Base-by-base conservation (phyloP, 2,113 vertebrate genomes). In the Rana temporaria region DNA sequence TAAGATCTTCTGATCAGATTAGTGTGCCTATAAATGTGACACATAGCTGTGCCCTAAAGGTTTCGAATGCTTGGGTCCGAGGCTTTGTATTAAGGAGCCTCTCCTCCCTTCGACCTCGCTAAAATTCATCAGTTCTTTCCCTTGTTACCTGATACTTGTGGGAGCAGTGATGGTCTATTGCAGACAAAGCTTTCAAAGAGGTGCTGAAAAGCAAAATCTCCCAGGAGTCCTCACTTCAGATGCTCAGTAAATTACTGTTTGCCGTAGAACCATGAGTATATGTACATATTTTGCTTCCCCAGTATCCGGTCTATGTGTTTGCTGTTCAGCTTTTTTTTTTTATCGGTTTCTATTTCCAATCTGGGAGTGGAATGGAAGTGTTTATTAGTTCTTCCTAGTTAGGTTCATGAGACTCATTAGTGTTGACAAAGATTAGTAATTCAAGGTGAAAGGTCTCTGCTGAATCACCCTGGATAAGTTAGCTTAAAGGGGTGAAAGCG, bases 81-180 rank as follows among this genome's bases (percentile, higher is more conserved):
- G 84, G 73, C 89, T 93, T 93, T 92, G 90, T 92, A 84, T 89
- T 87, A 65, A 81, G 82, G 42, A 70, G 85, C 76, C 83, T 85
- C 80, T 83, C 86, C 86, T 84, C 87, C 86, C 82, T 84, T 89
- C 90, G 87, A 88, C 82, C 89, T 87, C 87, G 86, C 87, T 90
- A 86, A 81, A 84, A 85, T 71, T 89, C 87, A 86, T 87, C 86
- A 18, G 80, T 84, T 80, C 86, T 90, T 86, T 87, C 87, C 87
- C 89, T 85, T 2, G 95, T 93, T 95, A 98, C 94, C 92, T 91
- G 96, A 99, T 99, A 98, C 93, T 90, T 94, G 96, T 97, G 97
- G 95, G 96, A 98, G 95, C 94, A 74, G 86, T 89, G 87, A 94
- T 91, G 93, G 93, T 93, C 93, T 92, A 90, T 81, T 90, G 92